phyloP scores from a whole-genome alignment of 1,140 invertebrate genomes.

The Trichonephila clavipes region DNA sequence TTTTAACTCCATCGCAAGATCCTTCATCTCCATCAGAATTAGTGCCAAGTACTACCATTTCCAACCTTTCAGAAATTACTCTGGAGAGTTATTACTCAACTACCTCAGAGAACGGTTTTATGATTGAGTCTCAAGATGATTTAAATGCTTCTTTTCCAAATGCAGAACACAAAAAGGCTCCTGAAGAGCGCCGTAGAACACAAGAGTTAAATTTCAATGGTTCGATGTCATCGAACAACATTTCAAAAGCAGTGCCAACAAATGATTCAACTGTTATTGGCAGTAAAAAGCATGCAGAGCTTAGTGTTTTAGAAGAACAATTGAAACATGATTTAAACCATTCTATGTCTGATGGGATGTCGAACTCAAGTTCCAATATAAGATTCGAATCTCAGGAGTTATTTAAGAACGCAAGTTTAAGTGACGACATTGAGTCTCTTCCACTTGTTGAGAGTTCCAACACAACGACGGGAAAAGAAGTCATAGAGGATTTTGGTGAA shows the following conservation, averaged over 20 bases:
- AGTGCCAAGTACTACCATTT: not conserved
- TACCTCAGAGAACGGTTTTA: not conserved
- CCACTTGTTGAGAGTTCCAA: not conserved
- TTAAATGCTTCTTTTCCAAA: not conserved
- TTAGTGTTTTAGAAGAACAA: not conserved
- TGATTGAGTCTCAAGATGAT: not conserved
- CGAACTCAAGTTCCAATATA: not conserved
- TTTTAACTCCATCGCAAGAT: not conserved
- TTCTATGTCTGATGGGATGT: not conserved
- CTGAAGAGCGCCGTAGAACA: not conserved
- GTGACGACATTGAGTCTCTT: not conserved
- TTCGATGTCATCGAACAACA: not conserved
- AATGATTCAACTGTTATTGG: not conserved
- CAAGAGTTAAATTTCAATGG: not conserved
- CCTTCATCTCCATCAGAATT: not conserved
- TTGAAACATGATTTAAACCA: not conserved
- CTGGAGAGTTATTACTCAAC: too few species aligned
- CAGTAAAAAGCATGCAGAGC: not conserved
- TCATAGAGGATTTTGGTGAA: constrained; percentile 39
- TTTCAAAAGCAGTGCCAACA: not conserved
- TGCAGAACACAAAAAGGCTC: not conserved
- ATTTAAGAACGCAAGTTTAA: not conserved
- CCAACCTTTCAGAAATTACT: not conserved
- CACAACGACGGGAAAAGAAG: not conserved
- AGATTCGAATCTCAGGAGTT: not conserved